Evolutionary conservation across 2,888 invertebrate species (phyloP), one percentile per base, ranked within the genome.

Genomic region (Vesta saturnalis): DNA sequence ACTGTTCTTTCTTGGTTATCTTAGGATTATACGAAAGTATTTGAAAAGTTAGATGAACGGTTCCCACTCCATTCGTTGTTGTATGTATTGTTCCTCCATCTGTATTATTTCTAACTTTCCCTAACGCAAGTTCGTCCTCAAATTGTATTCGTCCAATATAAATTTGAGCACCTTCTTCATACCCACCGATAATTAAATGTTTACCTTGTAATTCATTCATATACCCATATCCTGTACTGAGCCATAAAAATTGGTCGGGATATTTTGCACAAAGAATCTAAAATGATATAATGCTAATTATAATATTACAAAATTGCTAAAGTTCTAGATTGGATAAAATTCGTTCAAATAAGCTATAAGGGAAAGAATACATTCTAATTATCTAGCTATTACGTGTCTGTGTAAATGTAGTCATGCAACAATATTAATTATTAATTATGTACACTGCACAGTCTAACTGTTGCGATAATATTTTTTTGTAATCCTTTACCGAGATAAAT

Each of bases 181-280:
- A 64, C 1, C 70, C 70, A 1, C 63, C 70, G 5, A 12, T 8
- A n/a, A 70, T 16, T 15, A 67, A 35, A 22, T 43, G 46, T 14
- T 67, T 60, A 15, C 49, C 35, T n/a, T 19, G 19, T 19, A 70
- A 10, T n/a, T 61, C 23, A 12, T 62, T 6, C 12, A 70, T 62
- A 5, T 57, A 14, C 1, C 62, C 60, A 21, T 64, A 54, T 14
- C 59, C 62, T 12, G 67, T 64, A 3, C 3, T 8, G n/a, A 70
- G 5, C 70, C 70, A 70, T 56, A 60, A 23, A 6, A 70, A 64
- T 15, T 67, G 19, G 52, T 70, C 62, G 1, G 70, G 64, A 35
- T 63, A 21, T 2, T 14, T 23, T 3, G 67, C 60, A 18, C 70
- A 70, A 1, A 70, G 39, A 16, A 70, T 70, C 67, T 69, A 49